A percentile compares a stretch with the other conserved stretches of the same genome.
phyloP scores from a whole-genome alignment of 2,888 invertebrate species.

The Scrobipalpa costella region DNA sequence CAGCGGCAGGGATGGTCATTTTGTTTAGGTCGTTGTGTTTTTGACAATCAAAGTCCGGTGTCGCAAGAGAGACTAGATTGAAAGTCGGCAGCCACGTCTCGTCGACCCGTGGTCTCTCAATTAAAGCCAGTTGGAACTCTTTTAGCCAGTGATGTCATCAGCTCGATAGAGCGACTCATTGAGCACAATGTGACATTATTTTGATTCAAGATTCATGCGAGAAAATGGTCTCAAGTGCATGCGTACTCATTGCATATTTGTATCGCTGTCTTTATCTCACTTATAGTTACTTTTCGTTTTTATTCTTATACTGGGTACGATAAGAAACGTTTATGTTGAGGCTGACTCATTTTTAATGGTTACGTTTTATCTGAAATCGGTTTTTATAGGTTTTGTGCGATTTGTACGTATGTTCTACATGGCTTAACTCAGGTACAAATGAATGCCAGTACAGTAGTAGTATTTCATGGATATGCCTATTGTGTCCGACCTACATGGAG shows the following conservation, averaged over 20 bases:
- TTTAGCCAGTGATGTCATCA: constrained; percentile 71
- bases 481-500: constrained; percentile 10
- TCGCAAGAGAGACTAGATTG: constrained; percentile 60
- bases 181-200: constrained; percentile 48
- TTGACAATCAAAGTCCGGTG: constrained; percentile 35
- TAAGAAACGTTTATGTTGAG: neutral
- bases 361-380: neutral
- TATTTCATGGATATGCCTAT: constrained; percentile 9
- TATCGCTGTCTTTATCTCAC: constrained; percentile 1
- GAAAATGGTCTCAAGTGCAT: constrained; percentile 34
- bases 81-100: constrained; percentile 49
- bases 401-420: neutral
- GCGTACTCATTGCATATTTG: constrained; percentile 28
- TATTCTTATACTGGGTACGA: neutral
- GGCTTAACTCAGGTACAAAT: neutral
- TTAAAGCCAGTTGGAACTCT: constrained; percentile 63
- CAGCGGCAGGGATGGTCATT: constrained; percentile 63
- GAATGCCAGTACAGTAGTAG: neutral
- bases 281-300: neutral
- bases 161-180: constrained; percentile 55
- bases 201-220: constrained; percentile 37
- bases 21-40: constrained; percentile 40
- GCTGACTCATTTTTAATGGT: constrained; percentile 1
- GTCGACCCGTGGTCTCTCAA: constrained; percentile 57
- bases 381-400: constrained; percentile 1